Percentiles rank a stretch among this genome's conserved stretches.
These are phyloP conservation scores for human DNA, from an alignment of 2,113 vertebrate genomes.

Conservation along the genomic window DNA sequence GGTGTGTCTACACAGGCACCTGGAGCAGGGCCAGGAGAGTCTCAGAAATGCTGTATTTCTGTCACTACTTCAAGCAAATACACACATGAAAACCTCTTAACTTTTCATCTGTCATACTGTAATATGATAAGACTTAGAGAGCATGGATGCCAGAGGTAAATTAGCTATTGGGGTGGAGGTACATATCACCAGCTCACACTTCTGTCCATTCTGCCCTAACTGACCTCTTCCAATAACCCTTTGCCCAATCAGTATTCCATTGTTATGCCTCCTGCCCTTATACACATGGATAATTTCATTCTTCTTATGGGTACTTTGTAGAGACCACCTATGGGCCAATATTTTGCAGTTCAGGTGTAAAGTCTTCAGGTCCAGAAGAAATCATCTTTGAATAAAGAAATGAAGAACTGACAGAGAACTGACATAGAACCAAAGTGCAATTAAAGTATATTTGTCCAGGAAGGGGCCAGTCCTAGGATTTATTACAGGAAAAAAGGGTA, in stretches of 20 bases:
- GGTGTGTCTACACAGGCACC: not conserved
- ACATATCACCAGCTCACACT: not conserved
- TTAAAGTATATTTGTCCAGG: not conserved
- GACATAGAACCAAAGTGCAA: not conserved
- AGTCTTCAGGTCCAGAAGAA: not conserved
- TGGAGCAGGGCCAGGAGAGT: not conserved
- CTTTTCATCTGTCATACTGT: not conserved
- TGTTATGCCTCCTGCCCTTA: not conserved
- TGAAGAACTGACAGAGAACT: not conserved
- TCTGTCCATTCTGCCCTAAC: not conserved
- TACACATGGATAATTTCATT: not conserved
- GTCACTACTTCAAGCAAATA: constrained; percentile 24
- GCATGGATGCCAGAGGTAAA: not conserved
- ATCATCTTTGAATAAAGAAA: not conserved
- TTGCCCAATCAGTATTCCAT: not conserved
- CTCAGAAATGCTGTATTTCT: constrained; percentile 18
- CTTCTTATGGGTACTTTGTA: not conserved
- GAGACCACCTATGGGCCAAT: not conserved
- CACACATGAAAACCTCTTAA: not conserved
- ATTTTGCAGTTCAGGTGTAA: not conserved
- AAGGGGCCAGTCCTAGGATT: not conserved
- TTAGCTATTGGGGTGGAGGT: not conserved
- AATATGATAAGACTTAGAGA: not conserved
- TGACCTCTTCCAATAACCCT: not conserved
- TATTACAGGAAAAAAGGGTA: constrained; percentile 10